phyloP scores from a whole-genome alignment of 2,113 vertebrate species.

The Colius striatus region DNA sequence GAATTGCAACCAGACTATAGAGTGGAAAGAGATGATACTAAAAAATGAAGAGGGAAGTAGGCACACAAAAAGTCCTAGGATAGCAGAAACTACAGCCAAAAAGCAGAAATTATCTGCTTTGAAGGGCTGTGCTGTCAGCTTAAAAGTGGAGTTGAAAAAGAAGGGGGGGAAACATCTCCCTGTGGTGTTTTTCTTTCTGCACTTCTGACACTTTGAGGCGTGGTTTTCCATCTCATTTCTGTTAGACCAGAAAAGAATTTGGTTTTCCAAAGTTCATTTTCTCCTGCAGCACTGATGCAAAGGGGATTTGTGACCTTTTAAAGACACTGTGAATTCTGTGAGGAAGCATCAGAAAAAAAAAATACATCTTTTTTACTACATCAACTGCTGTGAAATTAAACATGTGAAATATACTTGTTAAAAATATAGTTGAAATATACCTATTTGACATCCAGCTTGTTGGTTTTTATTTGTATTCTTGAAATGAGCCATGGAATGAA shows the following conservation, averaged over 20 bases:
- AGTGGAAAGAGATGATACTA: slow-evolving; percentile 38
- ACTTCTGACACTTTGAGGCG: background rate
- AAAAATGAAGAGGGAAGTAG: slow-evolving; percentile 16
- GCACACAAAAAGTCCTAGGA: background rate
- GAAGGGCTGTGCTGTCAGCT: rapidly evolving
- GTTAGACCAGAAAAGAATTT: background rate
- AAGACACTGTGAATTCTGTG: background rate
- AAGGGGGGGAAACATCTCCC: background rate
- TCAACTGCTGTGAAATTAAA: background rate
- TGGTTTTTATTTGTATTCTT: background rate
- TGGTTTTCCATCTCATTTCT: background rate
- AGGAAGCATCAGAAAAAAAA: background rate
- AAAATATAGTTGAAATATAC: background rate
- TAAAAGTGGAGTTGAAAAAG: background rate
- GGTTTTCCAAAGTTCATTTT: background rate
- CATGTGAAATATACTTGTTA: background rate
- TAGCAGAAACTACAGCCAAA: background rate
- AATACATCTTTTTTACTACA: background rate
- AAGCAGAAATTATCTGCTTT: slow-evolving; percentile 15
- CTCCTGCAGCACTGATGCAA: background rate
- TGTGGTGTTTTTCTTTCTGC: background rate
- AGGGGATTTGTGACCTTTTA: background rate
- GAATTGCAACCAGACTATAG: background rate
- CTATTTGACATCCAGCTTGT: background rate
- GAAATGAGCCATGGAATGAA: background rate